Conservation (phyloP, 1,140 invertebrate species). For the Drosophila novamexicana region DNA sequence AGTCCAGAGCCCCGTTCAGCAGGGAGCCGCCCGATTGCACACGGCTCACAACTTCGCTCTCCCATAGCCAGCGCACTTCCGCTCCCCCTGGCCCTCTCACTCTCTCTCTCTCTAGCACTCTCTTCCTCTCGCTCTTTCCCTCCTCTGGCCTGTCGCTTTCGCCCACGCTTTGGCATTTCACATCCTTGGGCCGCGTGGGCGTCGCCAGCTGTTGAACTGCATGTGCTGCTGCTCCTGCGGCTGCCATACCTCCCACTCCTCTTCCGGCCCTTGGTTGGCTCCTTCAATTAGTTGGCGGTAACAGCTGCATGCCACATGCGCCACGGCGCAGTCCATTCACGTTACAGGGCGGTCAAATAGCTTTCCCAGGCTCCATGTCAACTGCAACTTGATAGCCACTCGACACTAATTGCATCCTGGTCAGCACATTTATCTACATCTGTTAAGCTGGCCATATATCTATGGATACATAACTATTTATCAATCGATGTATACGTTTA, state of each 20-base stretch:
- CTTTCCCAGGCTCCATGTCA: constrained; percentile 8
- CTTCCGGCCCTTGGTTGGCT: not conserved
- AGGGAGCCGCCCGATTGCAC: constrained; percentile 27
- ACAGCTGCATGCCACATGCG: constrained; percentile 15
- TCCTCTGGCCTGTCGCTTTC: not conserved
- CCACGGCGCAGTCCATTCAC: not conserved
- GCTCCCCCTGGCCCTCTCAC: not conserved
- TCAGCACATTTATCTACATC: not conserved
- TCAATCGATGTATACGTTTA: no score
- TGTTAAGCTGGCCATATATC: not conserved
- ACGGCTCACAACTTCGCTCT: constrained; percentile 5
- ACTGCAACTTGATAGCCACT: constrained; percentile 50
- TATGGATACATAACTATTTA: not conserved
- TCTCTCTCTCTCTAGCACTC: not conserved
- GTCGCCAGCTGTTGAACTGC: constrained; percentile 38
- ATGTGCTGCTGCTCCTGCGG: constrained; percentile 18
- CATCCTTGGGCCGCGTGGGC: constrained; percentile 28
- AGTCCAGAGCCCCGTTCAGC: not conserved
- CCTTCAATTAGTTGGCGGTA: constrained; percentile 11
- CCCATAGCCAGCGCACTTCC: not conserved
- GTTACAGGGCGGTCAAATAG: not conserved
- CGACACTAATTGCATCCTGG: constrained; percentile 64
- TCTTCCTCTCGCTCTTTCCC: not conserved
- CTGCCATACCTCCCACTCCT: constrained; percentile 6
- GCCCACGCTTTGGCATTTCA: constrained; percentile 31